Evolutionary conservation across 64 coral and sea anemone species (phyloP).

Genomic region (Hydrozoanthus tunicans): DNA sequence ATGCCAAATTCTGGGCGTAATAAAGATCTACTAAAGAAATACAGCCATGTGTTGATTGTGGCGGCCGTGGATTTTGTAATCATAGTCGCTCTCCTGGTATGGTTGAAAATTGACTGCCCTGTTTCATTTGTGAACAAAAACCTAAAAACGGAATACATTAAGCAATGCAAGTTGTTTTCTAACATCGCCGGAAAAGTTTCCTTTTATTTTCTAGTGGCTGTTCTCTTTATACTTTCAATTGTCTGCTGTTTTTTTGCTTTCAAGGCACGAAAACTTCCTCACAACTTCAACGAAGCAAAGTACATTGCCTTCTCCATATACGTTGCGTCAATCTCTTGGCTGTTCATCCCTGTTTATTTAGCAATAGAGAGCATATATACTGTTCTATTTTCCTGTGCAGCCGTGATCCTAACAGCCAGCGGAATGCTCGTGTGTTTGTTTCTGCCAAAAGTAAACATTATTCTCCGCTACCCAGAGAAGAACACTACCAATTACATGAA

Average conservation of each 20-base stretch:
- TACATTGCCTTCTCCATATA: slow-evolving; percentile 87
- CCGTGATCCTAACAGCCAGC: slow-evolving; percentile 33
- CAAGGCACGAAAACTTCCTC: slow-evolving; percentile 66
- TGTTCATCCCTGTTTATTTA: slow-evolving; percentile 69
- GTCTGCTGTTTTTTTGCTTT: slow-evolving; percentile 72
- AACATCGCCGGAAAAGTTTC: not conserved
- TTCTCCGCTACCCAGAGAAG: slow-evolving; percentile 25
- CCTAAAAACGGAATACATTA: slow-evolving; percentile 26
- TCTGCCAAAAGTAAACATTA: slow-evolving; percentile 33
- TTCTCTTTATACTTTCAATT: slow-evolving; percentile 46
- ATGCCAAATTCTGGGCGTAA: slow-evolving; percentile 23
- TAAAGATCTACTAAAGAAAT: slow-evolving; percentile 7
- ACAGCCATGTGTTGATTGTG: slow-evolving; percentile 46
- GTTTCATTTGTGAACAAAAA: not conserved
- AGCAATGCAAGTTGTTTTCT: not conserved
- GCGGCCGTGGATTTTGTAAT: slow-evolving; percentile 14
- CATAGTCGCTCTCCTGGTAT: not conserved
- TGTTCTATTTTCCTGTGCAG: slow-evolving; percentile 21
- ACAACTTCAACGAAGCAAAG: slow-evolving; percentile 81
- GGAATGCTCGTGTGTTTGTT: slow-evolving; percentile 55
- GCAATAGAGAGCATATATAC: slow-evolving; percentile 10
- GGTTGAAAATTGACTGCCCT: not conserved
- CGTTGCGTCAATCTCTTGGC: slow-evolving; percentile 62
- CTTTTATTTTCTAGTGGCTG: slow-evolving; percentile 3
- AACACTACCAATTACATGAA: slow-evolving; percentile 47